phyloP scores from a whole-genome alignment of 1,140 invertebrate genomes.

The Spodoptera frugiperda region DNA sequence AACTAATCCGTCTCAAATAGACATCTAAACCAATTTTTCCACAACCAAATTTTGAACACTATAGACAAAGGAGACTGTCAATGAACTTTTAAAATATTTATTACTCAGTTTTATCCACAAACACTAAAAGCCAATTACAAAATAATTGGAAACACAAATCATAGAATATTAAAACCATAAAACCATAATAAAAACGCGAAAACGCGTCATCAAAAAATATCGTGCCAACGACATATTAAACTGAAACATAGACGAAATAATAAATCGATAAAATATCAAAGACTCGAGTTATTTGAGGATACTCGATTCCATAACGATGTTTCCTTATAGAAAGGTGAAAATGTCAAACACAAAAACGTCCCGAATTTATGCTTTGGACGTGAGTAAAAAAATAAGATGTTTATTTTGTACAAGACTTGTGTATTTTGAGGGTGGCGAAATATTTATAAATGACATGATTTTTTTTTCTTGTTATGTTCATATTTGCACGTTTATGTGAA shows the following conservation, averaged over 20 bases:
- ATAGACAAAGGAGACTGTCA: neutral
- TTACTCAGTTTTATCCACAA: no score
- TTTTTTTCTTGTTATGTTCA: neutral
- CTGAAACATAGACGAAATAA: conserved; percentile 20
- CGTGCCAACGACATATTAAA: conserved; percentile 15
- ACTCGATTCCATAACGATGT: conserved; percentile 39
- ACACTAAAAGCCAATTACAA: no score
- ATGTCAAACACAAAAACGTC: conserved; percentile 32
- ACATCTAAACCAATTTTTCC: no score
- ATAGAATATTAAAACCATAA: no score
- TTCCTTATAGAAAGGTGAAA: conserved; percentile 36
- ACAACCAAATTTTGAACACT: no score
- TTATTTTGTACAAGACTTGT: conserved; percentile 12
- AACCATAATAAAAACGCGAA: neutral
- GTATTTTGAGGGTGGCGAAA: conserved; percentile 3
- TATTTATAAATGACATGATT: neutral
- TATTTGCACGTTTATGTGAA: no score
- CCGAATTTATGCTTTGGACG: conserved; percentile 25
- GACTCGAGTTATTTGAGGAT: conserved; percentile 35
- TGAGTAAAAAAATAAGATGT: conserved; percentile 30
- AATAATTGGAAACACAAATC: no score
- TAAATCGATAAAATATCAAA: conserved; percentile 33
- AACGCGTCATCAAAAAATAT: conserved; percentile 11
- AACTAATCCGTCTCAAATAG: no score
- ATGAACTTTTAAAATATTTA: neutral